Evolutionary conservation across 2,888 invertebrate genomes (phyloP).

Genomic region (Lydus trimaculatus): DNA sequence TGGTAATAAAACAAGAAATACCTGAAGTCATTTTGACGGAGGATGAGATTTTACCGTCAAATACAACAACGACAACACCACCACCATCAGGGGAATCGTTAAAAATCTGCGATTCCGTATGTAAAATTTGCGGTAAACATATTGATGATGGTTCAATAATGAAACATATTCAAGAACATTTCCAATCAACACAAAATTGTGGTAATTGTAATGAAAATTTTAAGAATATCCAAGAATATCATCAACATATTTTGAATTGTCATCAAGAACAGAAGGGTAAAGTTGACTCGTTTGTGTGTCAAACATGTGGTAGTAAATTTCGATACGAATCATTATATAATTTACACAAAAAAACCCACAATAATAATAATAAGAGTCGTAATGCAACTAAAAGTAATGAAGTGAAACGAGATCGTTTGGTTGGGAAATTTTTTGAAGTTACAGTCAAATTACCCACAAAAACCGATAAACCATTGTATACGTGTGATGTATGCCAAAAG

Average conservation of each 20-base stretch:
- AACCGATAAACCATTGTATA: background rate
- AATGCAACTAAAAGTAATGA: background rate
- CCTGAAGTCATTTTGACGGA: background rate
- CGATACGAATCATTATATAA: constrained; percentile 20
- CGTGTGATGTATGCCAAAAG: background rate
- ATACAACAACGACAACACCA: background rate
- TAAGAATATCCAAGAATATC: constrained; percentile 11
- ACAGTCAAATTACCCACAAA: background rate
- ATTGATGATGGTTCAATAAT: constrained; percentile 4
- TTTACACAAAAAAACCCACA: constrained; percentile 11
- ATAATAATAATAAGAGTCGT: background rate
- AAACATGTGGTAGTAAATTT: constrained; percentile 14
- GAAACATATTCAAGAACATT: constrained; percentile 17
- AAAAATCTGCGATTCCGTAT: constrained; percentile 6
- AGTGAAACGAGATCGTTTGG: background rate
- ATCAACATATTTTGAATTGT: background rate
- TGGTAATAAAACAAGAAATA: background rate
- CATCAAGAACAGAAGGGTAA: constrained; percentile 19
- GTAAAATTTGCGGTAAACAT: constrained; percentile 16
- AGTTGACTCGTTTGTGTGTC: background rate
- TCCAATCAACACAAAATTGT: constrained; percentile 15
- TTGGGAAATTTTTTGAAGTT: constrained; percentile 22
- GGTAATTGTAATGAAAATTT: constrained; percentile 14
- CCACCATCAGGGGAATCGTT: background rate
- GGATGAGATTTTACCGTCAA: background rate